Evolutionary conservation across 2,888 invertebrate genomes (phyloP).

Genomic region (Leptopilina syphax): DNA sequence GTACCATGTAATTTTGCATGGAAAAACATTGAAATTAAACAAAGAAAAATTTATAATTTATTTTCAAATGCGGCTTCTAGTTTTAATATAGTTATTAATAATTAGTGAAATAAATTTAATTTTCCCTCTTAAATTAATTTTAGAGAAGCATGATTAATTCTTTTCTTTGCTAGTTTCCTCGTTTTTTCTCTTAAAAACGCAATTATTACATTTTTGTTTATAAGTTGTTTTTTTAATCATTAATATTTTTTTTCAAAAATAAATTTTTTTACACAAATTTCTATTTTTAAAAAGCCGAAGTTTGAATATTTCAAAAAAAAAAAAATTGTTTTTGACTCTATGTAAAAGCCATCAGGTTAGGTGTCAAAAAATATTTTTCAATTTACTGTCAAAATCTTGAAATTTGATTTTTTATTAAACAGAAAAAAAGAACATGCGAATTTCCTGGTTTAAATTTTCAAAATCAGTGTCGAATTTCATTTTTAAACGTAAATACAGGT

Average conservation of each 20-base stretch:
- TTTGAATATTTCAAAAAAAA: too few species aligned
- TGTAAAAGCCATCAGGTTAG: too few species aligned
- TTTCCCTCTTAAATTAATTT: neutral
- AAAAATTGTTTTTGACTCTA: too few species aligned
- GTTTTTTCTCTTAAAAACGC: too few species aligned
- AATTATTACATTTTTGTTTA: too few species aligned
- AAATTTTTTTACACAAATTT: too few species aligned
- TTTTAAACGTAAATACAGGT: conserved; percentile 2
- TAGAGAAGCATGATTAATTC: too few species aligned
- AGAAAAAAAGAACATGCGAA: neutral
- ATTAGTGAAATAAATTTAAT: neutral
- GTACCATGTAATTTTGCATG: conserved; percentile 64
- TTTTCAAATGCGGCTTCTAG: conserved; percentile 5
- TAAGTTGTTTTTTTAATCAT: too few species aligned
- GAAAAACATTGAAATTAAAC: conserved; percentile 12
- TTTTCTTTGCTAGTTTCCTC: too few species aligned
- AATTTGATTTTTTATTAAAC: neutral
- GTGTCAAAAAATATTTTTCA: too few species aligned
- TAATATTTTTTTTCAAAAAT: too few species aligned
- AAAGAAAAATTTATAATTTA: conserved; percentile 33
- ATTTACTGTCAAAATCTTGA: neutral
- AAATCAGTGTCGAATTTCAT: neutral
- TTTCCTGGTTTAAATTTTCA: neutral
- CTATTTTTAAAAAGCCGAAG: too few species aligned
- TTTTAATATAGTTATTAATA: neutral